Evolutionary conservation across 2,888 invertebrate species (phyloP).

Genomic region (Hoplodrina blanda): DNA sequence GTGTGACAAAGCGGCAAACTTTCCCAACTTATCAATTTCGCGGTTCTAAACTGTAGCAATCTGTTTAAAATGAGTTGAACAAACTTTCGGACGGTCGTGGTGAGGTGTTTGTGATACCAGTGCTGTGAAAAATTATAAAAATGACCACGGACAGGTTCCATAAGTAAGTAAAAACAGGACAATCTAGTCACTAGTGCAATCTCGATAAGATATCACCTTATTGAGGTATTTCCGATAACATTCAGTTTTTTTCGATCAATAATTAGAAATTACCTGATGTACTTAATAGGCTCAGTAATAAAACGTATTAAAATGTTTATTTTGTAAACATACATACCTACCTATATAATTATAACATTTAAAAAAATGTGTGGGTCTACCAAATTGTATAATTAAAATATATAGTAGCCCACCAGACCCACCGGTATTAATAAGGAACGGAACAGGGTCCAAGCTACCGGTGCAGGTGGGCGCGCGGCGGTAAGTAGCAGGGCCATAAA

Average conservation of each 20-base stretch:
- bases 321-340: background rate
- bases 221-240: slow-evolving; percentile 50
- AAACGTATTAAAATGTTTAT: background rate
- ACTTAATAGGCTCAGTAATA: slow-evolving; percentile 13
- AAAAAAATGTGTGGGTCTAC: too few species aligned
- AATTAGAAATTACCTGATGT: slow-evolving; percentile 36
- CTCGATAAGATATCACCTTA: slow-evolving; percentile 54
- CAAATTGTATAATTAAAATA: too few species aligned
- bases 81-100: slow-evolving; percentile 68
- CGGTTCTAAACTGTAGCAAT: slow-evolving; percentile 76
- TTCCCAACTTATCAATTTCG: slow-evolving; percentile 84
- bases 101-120: slow-evolving; percentile 56
- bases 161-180: slow-evolving; percentile 87
- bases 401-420: too few species aligned
- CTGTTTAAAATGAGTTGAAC: slow-evolving; percentile 85
- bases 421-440: too few species aligned
- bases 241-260: slow-evolving; percentile 23
- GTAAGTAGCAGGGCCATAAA: too few species aligned
- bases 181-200: slow-evolving; percentile 49
- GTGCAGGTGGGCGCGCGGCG: too few species aligned
- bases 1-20: slow-evolving; percentile 82
- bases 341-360: too few species aligned
- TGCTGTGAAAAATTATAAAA: slow-evolving; percentile 65
- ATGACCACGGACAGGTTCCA: slow-evolving; percentile 92
- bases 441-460: too few species aligned